Conservation (phyloP, 2,113 vertebrate genomes). For the Callipepla squamata region DNA sequence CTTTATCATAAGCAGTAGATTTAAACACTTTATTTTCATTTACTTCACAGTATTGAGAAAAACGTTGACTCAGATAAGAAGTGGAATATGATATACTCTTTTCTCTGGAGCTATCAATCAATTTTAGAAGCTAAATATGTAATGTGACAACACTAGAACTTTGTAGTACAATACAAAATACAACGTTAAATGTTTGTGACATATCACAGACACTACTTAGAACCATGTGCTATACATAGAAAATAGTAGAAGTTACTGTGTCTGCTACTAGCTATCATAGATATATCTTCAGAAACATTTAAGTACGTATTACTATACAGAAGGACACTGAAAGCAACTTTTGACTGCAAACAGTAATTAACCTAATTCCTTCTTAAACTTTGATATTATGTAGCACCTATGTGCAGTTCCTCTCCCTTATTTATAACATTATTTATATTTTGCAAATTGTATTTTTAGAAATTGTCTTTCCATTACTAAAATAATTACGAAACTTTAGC, state of each 20-base stretch:
- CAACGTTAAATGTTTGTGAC: slow-evolving; percentile 53
- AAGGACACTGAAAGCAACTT: not conserved
- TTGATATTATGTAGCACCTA: not conserved
- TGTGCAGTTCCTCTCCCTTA: not conserved
- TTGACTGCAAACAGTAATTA: not conserved
- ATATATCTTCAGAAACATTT: not conserved
- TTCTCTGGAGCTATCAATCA: slow-evolving; percentile 72
- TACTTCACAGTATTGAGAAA: slow-evolving; percentile 73
- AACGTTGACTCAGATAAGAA: slow-evolving; percentile 76
- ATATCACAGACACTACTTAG: not conserved
- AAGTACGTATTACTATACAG: not conserved
- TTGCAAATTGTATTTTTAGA: not conserved
- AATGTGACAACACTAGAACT: slow-evolving; percentile 65
- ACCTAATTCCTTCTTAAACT: not conserved
- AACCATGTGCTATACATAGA: not conserved
- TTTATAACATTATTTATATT: not conserved
- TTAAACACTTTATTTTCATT: slow-evolving; percentile 85
- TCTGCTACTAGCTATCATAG: not conserved
- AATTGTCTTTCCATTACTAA: not conserved
- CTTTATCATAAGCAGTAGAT: slow-evolving; percentile 82
- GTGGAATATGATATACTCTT: slow-evolving; percentile 58
- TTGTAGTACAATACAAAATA: slow-evolving; percentile 52
- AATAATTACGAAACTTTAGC: not conserved
- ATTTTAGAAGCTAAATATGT: slow-evolving; percentile 71
- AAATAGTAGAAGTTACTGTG: not conserved